phyloP scores from a whole-genome alignment of 2,888 invertebrate species.

The Drosophila vallismaia region DNA sequence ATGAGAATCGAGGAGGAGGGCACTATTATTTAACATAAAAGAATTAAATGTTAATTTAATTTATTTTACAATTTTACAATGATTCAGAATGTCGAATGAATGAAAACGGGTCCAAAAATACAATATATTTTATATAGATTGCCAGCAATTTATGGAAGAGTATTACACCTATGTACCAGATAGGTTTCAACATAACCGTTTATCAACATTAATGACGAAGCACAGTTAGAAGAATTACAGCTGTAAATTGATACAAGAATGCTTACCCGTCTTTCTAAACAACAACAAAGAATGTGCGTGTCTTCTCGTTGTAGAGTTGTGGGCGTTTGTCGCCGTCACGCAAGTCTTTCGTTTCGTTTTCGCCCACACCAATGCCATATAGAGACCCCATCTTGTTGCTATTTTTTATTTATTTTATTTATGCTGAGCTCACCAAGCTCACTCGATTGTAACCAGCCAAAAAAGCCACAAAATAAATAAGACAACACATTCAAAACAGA shows the following conservation, averaged over 20 bases:
- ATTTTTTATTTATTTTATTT: constrained; percentile 10
- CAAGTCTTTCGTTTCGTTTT: constrained; percentile 41
- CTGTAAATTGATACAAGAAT: constrained; percentile 31
- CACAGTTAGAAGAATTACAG: constrained; percentile 18
- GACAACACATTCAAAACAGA: constrained; percentile 1
- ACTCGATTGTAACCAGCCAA: constrained; percentile 52
- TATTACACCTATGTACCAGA: constrained; percentile 1
- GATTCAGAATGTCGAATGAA: no score
- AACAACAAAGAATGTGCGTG: constrained; percentile 2
- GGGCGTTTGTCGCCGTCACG: constrained; percentile 44
- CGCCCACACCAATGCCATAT: constrained; percentile 39
- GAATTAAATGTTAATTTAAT: no score
- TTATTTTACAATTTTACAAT: no score
- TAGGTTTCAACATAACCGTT: neutral
- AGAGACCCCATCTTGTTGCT: constrained; percentile 26
- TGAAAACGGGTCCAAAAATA: no score
- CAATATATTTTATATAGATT: neutral
- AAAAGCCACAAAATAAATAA: constrained; percentile 1
- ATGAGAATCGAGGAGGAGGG: no score
- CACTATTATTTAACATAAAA: no score
- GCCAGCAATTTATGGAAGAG: constrained; percentile 1
- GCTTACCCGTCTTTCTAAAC: neutral
- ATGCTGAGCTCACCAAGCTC: constrained; percentile 41
- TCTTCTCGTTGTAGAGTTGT: neutral
- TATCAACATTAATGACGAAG: constrained; percentile 5